These are phyloP conservation scores for Watsonalla binaria DNA, from an alignment of 2,888 invertebrate genomes.

Conservation along the genomic window DNA sequence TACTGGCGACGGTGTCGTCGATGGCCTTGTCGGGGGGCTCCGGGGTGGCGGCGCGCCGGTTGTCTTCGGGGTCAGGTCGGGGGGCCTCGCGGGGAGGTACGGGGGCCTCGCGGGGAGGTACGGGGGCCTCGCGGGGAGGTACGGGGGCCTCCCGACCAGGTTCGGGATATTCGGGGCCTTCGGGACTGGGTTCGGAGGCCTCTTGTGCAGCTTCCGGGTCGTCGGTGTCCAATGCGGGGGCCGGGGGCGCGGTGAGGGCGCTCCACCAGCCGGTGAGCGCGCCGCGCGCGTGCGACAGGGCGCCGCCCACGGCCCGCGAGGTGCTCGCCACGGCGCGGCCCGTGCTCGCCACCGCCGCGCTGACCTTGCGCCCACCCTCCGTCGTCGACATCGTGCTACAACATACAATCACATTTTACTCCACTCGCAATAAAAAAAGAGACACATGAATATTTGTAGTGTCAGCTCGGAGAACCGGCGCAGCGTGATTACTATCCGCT, in stretches of 20 bases:
- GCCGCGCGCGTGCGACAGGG: slow-evolving; percentile 91
- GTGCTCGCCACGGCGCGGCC: slow-evolving; percentile 89
- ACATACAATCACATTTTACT: slow-evolving; percentile 9
- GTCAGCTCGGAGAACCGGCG: too few species aligned
- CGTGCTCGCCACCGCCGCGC: slow-evolving; percentile 94
- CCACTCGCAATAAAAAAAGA: not conserved
- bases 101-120: slow-evolving; percentile 16
- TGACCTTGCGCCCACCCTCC: slow-evolving; percentile 94
- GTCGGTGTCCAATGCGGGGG: slow-evolving; percentile 9
- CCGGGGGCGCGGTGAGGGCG: slow-evolving; percentile 53
- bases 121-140: slow-evolving; percentile 12
- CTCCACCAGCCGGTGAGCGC: slow-evolving; percentile 94
- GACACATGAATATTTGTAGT: too few species aligned
- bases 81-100: slow-evolving; percentile 36
- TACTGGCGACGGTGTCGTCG: slow-evolving; percentile 36
- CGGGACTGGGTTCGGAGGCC: not conserved
- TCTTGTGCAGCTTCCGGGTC: slow-evolving; percentile 3
- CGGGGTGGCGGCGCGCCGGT: slow-evolving; percentile 29
- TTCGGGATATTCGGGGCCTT: slow-evolving; percentile 12
- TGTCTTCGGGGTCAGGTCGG: slow-evolving; percentile 19
- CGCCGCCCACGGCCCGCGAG: slow-evolving; percentile 82
- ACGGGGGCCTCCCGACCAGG: slow-evolving; percentile 3
- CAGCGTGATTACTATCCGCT: too few species aligned
- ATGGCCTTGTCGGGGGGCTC: slow-evolving; percentile 57
- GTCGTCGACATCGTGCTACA: slow-evolving; percentile 95